A percentile compares a stretch with the other conserved stretches of the same genome.
Evolutionary conservation across 2,113 vertebrate species (phyloP).

Genomic region (Hyaena hyaena): DNA sequence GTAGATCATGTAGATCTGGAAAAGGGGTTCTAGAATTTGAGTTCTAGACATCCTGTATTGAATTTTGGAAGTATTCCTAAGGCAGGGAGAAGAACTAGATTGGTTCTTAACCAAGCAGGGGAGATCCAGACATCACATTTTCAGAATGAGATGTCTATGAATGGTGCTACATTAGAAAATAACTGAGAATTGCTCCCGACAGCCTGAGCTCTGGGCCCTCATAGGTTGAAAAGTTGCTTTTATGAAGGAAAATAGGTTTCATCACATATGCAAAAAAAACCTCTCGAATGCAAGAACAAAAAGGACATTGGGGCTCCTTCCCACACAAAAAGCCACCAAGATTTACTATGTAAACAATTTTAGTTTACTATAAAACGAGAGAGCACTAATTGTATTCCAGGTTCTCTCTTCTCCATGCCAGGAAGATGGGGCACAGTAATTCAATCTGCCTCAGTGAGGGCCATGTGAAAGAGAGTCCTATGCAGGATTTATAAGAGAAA

Average conservation of each 20-base stretch:
- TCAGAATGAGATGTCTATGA: not conserved
- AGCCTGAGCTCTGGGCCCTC: not conserved
- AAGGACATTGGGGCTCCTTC: not conserved
- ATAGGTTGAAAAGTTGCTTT: not conserved
- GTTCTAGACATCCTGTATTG: not conserved
- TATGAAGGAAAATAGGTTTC: not conserved
- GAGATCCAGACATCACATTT: not conserved
- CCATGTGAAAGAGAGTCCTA: not conserved
- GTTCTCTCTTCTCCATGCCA: not conserved
- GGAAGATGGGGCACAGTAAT: not conserved
- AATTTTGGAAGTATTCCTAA: conserved; percentile 4
- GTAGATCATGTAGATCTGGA: not conserved
- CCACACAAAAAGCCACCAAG: not conserved
- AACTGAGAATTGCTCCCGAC: not conserved
- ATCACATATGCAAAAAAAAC: not conserved
- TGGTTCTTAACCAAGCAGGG: not conserved
- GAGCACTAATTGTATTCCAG: not conserved
- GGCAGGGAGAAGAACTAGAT: not conserved
- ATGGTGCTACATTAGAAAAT: not conserved
- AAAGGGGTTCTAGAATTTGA: not conserved
- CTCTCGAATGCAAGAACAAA: conserved; percentile 8
- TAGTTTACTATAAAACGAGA: not conserved
- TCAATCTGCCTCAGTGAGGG: not conserved
- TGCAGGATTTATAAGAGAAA: not conserved
- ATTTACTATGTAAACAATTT: not conserved